phyloP scores from a whole-genome alignment of 2,797 vertebrate species.

The Smutsia temminckii region DNA sequence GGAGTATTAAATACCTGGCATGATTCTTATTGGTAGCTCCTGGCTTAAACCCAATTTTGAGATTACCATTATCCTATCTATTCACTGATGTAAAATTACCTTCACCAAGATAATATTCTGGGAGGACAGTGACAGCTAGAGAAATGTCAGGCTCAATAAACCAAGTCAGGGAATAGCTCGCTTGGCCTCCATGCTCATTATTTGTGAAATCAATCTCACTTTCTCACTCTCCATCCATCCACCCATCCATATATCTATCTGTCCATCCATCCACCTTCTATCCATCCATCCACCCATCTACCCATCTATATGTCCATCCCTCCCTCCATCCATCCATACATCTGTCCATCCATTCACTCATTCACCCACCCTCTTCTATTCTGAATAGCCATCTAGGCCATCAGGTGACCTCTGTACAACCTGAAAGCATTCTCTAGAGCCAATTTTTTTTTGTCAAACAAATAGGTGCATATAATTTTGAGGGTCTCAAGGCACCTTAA shows the following conservation, averaged over 20 bases:
- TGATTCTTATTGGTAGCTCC: neutral
- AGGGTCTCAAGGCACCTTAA: neutral
- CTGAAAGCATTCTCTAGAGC: neutral
- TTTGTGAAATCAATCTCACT: neutral
- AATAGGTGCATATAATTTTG: neutral
- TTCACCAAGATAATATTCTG: neutral
- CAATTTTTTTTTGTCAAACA: neutral
- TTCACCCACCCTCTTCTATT: neutral
- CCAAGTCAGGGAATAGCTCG: neutral
- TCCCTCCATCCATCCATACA: neutral
- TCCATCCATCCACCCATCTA: neutral
- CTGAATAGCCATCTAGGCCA: neutral
- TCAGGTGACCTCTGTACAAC: neutral
- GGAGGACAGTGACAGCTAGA: neutral
- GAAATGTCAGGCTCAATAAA: neutral
- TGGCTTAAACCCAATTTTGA: neutral
- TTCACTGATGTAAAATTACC: neutral
- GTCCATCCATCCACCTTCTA: neutral
- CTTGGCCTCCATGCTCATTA: neutral
- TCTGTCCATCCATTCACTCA: neutral
- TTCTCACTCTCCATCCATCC: accelerated
- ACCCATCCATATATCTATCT: no score
- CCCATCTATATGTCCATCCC: neutral
- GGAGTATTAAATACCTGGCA: neutral
- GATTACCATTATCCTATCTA: neutral